These are phyloP conservation scores for Acanthurus lineatus DNA, from an alignment of 2,797 vertebrate genomes.

Conservation along the genomic window DNA sequence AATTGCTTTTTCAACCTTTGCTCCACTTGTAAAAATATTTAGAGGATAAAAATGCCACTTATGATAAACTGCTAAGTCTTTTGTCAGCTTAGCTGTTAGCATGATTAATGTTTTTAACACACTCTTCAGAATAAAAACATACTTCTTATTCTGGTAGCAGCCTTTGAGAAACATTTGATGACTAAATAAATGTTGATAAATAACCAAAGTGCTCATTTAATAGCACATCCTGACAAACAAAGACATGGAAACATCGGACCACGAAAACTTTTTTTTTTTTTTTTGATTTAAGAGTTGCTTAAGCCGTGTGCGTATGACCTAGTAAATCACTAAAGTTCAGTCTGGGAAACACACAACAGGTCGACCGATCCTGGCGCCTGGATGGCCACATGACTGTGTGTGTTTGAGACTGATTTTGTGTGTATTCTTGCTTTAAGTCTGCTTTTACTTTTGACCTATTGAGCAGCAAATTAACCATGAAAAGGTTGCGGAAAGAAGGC, in stretches of 20 bases:
- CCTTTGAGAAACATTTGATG: background rate
- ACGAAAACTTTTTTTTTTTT: constrained; percentile 21
- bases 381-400: constrained; percentile 50
- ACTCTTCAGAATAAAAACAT: background rate
- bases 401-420: constrained; percentile 6
- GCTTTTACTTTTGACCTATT: constrained; percentile 75
- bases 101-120: background rate
- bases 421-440: constrained; percentile 54
- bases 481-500: constrained; percentile 49
- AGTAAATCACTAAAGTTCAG: constrained; percentile 47
- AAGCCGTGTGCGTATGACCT: constrained; percentile 33
- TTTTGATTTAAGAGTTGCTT: constrained; percentile 20
- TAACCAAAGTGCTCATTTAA: background rate
- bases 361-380: constrained; percentile 28
- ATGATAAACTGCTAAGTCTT: background rate
- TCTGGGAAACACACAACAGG: constrained; percentile 35
- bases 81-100: background rate
- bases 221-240: constrained; percentile 29
- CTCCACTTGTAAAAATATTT: background rate
- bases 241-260: background rate
- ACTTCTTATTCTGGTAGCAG: no score
- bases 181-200: background rate
- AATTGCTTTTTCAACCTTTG: background rate
- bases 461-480: constrained; percentile 76
- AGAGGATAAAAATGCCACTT: background rate